Percentiles rank a stretch among this genome's conserved stretches.
Conservation (phyloP, 2,888 invertebrate species). For the Biston stratarius region DNA sequence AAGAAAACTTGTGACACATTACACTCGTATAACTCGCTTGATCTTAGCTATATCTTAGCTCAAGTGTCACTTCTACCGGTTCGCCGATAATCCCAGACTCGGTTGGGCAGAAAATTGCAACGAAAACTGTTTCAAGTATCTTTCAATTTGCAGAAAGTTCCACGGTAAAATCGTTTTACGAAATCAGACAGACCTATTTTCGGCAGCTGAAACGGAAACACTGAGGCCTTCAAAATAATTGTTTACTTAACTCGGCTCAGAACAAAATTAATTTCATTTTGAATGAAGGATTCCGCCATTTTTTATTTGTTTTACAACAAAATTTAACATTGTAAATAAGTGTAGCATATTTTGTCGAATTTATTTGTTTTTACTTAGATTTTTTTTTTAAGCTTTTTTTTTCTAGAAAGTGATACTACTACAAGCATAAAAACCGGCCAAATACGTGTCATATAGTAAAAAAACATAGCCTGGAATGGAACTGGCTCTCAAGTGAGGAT, state of each 20-base stretch:
- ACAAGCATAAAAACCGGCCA: no score
- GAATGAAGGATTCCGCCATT: constrained; percentile 33
- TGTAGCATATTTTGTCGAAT: background rate
- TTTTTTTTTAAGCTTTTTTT: background rate
- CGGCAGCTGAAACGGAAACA: constrained; percentile 31
- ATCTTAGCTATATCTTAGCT: constrained; percentile 41
- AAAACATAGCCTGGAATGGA: no score
- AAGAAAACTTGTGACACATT: constrained; percentile 23
- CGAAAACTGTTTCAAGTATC: constrained; percentile 29
- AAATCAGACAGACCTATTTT: constrained; percentile 31
- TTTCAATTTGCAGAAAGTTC: constrained; percentile 28
- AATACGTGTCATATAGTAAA: no score
- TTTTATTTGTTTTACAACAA: constrained; percentile 30
- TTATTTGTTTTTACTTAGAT: background rate
- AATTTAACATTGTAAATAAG: constrained; percentile 15
- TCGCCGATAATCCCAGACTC: constrained; percentile 13
- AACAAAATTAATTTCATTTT: constrained; percentile 44
- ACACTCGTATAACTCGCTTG: constrained; percentile 47
- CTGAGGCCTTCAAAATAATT: constrained; percentile 38
- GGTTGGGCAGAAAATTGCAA: constrained; percentile 16
- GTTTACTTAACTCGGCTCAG: constrained; percentile 38
- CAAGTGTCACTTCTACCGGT: constrained; percentile 38
- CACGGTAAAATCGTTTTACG: constrained; percentile 26
- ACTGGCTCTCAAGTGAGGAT: no score
- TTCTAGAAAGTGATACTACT: background rate